Evolutionary conservation across 2,888 invertebrate genomes (phyloP).

Genomic region (Cartodere bifasciata): DNA sequence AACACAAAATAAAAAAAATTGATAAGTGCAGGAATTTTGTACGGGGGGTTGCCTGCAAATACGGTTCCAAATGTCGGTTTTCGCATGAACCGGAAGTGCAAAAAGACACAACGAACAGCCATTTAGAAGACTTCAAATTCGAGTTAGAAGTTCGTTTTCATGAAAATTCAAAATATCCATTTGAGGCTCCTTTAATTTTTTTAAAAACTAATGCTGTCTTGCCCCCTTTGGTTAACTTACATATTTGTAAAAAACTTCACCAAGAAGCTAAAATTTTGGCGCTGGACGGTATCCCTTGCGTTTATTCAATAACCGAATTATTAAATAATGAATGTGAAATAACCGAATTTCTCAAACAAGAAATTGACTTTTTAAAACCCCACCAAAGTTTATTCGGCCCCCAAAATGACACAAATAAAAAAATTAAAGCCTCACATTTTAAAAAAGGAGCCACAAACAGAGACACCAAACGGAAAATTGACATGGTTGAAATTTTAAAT

Average conservation of each 20-base stretch:
- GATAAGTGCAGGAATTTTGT: constrained; percentile 51
- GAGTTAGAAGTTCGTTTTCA: constrained; percentile 66
- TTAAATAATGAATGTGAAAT: constrained; percentile 58
- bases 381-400: constrained; percentile 34
- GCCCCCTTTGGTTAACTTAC: constrained; percentile 50
- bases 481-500: constrained; percentile 40
- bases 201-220: constrained; percentile 50
- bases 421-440: constrained; percentile 45
- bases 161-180: constrained; percentile 56
- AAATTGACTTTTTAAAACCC: constrained; percentile 48
- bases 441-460: constrained; percentile 46
- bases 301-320: constrained; percentile 59
- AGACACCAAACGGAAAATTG: constrained; percentile 39
- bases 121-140: constrained; percentile 38
- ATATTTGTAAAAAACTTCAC: constrained; percentile 51
- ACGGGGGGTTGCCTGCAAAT: constrained; percentile 53
- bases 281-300: constrained; percentile 54
- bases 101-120: constrained; percentile 27
- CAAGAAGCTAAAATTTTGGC: constrained; percentile 55
- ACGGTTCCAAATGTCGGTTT: constrained; percentile 62
- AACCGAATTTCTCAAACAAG: constrained; percentile 43
- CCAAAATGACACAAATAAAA: constrained; percentile 19
- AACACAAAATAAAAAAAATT: constrained; percentile 38
- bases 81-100: constrained; percentile 46
- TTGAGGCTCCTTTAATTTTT: constrained; percentile 59